A percentile compares a stretch with the other conserved stretches of the same genome.
Evolutionary conservation across 2,113 vertebrate species (phyloP).

Genomic region (Oxyura jamaicensis): DNA sequence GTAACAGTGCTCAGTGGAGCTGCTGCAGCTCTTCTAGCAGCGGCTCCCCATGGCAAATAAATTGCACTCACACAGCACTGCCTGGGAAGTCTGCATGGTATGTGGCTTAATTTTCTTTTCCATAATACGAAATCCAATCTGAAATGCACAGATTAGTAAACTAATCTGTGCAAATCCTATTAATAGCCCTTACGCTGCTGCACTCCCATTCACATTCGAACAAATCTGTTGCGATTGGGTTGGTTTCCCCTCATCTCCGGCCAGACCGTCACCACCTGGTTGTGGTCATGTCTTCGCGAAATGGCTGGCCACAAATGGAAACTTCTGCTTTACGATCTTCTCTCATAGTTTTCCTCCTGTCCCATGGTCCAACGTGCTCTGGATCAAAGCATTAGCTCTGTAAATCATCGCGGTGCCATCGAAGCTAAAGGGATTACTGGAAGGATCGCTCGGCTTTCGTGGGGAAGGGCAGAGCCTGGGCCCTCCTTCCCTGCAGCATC

Average conservation of each 20-base stretch:
- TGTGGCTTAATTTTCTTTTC: slow-evolving; percentile 61
- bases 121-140: slow-evolving; percentile 66
- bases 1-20: not conserved
- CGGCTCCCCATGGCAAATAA: not conserved
- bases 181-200: slow-evolving; percentile 39
- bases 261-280: slow-evolving; percentile 24
- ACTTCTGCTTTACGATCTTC: not conserved
- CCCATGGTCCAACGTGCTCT: not conserved
- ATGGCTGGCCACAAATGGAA: slow-evolving; percentile 1
- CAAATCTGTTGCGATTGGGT: not conserved
- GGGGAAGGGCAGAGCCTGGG: not conserved
- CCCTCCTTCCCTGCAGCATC: not conserved
- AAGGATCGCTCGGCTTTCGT: not conserved
- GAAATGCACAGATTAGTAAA: slow-evolving; percentile 63
- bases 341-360: not conserved
- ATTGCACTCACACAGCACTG: not conserved
- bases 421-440: slow-evolving; percentile 12
- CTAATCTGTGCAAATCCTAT: slow-evolving; percentile 70
- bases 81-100: slow-evolving; percentile 35
- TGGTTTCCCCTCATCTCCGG: slow-evolving; percentile 16
- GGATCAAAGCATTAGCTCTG: slow-evolving; percentile 38
- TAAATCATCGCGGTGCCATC: slow-evolving; percentile 32
- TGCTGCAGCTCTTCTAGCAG: not conserved
- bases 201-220: slow-evolving; percentile 33
- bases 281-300: not conserved